phyloP scores from a whole-genome alignment of 2,888 invertebrate species.

The Phortica okadai region DNA sequence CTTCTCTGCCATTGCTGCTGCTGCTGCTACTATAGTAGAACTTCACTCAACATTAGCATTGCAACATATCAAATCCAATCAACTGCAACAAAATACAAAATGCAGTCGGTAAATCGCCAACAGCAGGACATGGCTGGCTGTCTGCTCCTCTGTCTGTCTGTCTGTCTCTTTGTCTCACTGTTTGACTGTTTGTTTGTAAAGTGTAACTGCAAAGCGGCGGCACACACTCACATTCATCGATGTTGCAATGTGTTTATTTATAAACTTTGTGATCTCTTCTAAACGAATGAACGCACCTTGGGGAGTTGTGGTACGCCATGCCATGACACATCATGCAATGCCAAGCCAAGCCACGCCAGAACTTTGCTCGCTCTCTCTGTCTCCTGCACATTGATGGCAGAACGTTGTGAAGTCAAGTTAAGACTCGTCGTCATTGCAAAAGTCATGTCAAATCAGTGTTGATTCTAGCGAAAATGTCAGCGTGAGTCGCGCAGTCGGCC shows the following conservation, averaged over 20 bases:
- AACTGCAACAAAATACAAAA: slow-evolving; percentile 59
- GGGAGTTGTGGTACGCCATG: slow-evolving; percentile 40
- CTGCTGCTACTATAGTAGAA: slow-evolving; percentile 13
- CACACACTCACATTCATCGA: slow-evolving; percentile 13
- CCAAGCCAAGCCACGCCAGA: background rate
- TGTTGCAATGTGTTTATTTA: slow-evolving; percentile 58
- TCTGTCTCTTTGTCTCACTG: background rate
- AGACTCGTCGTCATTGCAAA: slow-evolving; percentile 53
- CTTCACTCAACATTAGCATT: slow-evolving; percentile 59
- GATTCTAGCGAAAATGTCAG: slow-evolving; percentile 69
- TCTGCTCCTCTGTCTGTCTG: background rate
- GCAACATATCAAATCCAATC: slow-evolving; percentile 66
- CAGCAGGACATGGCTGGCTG: background rate
- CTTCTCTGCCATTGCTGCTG: background rate
- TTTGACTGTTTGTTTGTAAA: background rate
- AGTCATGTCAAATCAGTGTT: slow-evolving; percentile 70
- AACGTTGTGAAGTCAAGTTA: slow-evolving; percentile 47
- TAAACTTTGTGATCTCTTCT: slow-evolving; percentile 58
- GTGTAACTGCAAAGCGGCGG: background rate
- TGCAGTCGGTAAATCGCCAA: slow-evolving; percentile 35
- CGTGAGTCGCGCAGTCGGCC: slow-evolving; percentile 49
- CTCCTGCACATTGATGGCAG: background rate
- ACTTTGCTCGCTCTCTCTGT: background rate
- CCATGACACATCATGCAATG: no score
- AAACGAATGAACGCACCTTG: slow-evolving; percentile 68